Evolutionary conservation across 1,140 invertebrate genomes (phyloP), one percentile per base, ranked within the genome.

Genomic region (Heliconius hewitsoni): DNA sequence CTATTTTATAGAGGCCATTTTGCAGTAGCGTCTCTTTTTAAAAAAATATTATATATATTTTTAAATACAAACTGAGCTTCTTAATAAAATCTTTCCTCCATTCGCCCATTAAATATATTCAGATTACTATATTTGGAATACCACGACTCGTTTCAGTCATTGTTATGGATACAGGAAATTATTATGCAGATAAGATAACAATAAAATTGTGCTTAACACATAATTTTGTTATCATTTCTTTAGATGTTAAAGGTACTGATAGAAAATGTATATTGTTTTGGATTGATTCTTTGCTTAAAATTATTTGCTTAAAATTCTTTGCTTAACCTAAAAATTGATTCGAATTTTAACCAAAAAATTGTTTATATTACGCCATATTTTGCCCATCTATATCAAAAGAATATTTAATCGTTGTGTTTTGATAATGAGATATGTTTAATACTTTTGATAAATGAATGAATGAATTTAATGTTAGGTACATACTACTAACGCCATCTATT

Each of bases 81-180:
- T 57, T 57, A 23, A 52, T 52, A 52, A 52, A 16, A 52, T 8
- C 55, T 57, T 57, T 11, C n/a, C 42, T 13, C 42, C 42, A 4
- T 46, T 46, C 42, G 4, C 42, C 42, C 2, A 60, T 23, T 60
- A 60, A 60, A 60, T 60, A 60, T 23, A 60, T 19, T 60, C 8
- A n/a, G 55, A 52, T 19, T 57, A 30, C 16, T 66, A 66, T 66
- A 16, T 30, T 66, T 18, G 27, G 4, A 66, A 66, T 16, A 27
- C 4, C 27, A 60, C 42, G 23, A 37, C 23, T 74, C 60, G 60
- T 66, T n/a, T 66, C 27, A 66, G 13, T 27, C 13, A 66, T 30
- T 66, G 13, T 66, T 66, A n/a, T 30, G 27, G 60, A 66, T 66
- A 66, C 60, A 66, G 60, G 27, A 66, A 66, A 66, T 66, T 66